A percentile compares a stretch with the other conserved stretches of the same genome.
phyloP scores from a whole-genome alignment of 2,888 invertebrate species.

The Trachelus stipa region DNA sequence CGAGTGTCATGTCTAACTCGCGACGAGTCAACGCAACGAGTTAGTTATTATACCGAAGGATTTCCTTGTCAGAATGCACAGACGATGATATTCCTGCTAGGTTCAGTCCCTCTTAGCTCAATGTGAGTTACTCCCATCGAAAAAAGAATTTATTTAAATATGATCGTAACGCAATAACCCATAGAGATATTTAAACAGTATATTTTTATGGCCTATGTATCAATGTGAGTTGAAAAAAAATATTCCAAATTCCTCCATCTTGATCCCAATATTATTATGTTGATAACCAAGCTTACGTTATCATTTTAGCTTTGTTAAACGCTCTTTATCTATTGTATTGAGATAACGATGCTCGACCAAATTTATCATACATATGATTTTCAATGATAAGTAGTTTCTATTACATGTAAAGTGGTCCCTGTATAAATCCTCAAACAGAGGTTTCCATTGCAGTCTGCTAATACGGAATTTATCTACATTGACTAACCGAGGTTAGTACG shows the following conservation, averaged over 20 bases:
- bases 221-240: neutral
- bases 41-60: conserved; percentile 22
- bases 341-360: neutral
- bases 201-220: neutral
- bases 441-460: too few species aligned
- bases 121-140: neutral
- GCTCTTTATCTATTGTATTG: too few species aligned
- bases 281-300: neutral
- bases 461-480: neutral
- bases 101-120: neutral
- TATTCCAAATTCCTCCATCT: neutral
- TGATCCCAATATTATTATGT: neutral
- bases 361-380: neutral
- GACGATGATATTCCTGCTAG: neutral
- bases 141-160: neutral
- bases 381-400: too few species aligned
- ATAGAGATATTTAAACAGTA: neutral
- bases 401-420: too few species aligned
- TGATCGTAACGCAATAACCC: too few species aligned
- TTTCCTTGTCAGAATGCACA: conserved; percentile 19
- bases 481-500: neutral
- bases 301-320: neutral
- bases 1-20: conserved; percentile 30
- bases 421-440: too few species aligned
- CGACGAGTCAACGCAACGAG: conserved; percentile 21